Percentiles rank a stretch among this genome's conserved stretches.
Evolutionary conservation across 23 tunicate species (phyloP).

Genomic region (Trididemnum clinides): DNA sequence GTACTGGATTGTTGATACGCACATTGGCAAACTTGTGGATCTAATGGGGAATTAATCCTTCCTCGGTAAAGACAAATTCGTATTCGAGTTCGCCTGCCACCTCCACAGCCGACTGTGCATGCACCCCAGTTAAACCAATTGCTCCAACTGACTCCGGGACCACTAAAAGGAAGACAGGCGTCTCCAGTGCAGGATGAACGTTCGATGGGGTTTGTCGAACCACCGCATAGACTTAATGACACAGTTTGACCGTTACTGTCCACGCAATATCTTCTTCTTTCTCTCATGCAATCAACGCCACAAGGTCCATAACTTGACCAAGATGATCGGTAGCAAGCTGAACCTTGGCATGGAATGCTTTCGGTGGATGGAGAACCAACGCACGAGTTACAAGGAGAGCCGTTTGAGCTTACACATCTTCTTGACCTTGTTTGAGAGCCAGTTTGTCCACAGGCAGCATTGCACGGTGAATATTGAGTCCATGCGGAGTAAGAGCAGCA

Average conservation of each 20-base stretch:
- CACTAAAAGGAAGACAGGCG: neutral
- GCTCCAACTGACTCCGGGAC: constrained; percentile 28
- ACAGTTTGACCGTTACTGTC: neutral
- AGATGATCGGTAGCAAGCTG: neutral
- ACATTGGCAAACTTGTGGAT: neutral
- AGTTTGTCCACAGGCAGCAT: constrained; percentile 18
- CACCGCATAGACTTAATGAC: neutral
- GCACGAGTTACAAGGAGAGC: neutral
- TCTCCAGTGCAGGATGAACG: neutral
- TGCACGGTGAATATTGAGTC: neutral
- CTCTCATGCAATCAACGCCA: neutral
- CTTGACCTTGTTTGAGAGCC: neutral
- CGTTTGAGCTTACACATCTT: neutral
- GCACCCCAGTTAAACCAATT: neutral
- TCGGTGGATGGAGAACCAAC: neutral
- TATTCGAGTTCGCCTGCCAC: neutral
- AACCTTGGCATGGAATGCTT: constrained; percentile 7
- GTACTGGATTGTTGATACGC: neutral
- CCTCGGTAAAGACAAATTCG: constrained; percentile 27
- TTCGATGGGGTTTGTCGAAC: neutral
- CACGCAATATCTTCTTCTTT: constrained; percentile 19
- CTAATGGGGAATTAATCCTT: neutral
- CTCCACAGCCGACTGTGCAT: constrained; percentile 7
- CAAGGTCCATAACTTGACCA: neutral
- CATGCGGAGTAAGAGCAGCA: neutral